Percentiles rank a stretch among this genome's conserved stretches.
phyloP scores from a whole-genome alignment of 2,113 vertebrate genomes.

The Chiloscyllium plagiosum region DNA sequence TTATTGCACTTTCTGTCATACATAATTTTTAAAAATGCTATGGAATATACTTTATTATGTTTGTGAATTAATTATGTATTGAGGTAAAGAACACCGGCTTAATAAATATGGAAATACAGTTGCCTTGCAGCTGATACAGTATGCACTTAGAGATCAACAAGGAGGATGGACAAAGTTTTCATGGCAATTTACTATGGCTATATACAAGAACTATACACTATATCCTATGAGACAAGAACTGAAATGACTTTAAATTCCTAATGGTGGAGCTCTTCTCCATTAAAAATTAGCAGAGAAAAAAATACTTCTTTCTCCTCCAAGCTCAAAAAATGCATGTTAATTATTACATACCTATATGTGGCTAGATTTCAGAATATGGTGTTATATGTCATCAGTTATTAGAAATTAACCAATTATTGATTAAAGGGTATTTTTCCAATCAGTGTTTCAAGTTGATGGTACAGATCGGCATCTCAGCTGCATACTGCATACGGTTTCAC shows the following conservation, averaged over 20 bases:
- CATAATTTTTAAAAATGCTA: background rate
- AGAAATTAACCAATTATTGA: background rate
- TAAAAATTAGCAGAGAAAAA: background rate
- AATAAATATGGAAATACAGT: background rate
- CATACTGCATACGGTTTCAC: background rate
- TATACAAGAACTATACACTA: too few relatives aligned
- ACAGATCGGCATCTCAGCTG: background rate
- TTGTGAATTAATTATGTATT: background rate
- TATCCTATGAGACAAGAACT: too few relatives aligned
- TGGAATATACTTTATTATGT: background rate
- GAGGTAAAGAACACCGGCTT: background rate
- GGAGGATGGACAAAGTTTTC: background rate
- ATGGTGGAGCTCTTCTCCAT: slow-evolving; percentile 12
- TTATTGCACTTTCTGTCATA: background rate
- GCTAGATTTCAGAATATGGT: background rate
- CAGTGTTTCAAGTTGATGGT: background rate
- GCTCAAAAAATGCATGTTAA: background rate
- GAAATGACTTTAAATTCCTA: background rate
- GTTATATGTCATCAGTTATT: background rate
- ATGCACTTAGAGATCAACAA: background rate
- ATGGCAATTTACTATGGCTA: background rate
- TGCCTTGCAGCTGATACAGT: background rate
- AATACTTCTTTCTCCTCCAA: background rate
- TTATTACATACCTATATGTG: background rate
- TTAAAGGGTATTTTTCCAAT: background rate